A percentile compares a stretch with the other conserved stretches of the same genome.
Conservation (phyloP, 2,888 invertebrate genomes). For the Meteorus cinctellus region DNA sequence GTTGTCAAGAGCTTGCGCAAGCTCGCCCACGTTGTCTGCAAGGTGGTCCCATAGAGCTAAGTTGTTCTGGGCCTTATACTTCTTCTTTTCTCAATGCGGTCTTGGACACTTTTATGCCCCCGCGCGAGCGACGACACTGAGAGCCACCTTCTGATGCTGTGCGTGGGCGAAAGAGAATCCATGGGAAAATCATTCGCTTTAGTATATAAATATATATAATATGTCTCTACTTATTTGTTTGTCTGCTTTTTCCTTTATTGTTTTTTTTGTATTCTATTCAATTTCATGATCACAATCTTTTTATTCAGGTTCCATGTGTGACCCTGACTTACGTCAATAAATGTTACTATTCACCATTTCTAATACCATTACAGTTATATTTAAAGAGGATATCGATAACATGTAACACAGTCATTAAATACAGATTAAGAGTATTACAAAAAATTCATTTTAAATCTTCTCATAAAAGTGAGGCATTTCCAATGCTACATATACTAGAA, state of each 20-base stretch:
- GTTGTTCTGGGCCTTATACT: conserved; percentile 60
- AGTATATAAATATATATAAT: conserved; percentile 8
- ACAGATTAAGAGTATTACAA: neutral
- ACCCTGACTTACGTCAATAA: conserved; percentile 5
- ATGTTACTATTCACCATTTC: neutral
- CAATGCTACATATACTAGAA: neutral
- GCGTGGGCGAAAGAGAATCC: conserved; percentile 44
- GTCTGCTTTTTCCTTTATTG: neutral
- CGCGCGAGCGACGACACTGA: conserved; percentile 64
- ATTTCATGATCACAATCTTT: neutral
- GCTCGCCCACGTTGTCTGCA: conserved; percentile 68
- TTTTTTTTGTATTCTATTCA: neutral
- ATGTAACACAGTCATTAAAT: neutral
- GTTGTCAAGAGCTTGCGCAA: conserved; percentile 61
- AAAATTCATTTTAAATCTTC: neutral
- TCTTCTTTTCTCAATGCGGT: conserved; percentile 37
- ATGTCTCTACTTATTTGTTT: neutral
- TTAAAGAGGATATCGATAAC: neutral
- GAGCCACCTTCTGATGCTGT: conserved; percentile 10
- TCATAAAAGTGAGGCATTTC: neutral
- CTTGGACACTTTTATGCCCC: conserved; percentile 69
- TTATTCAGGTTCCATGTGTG: conserved; percentile 16
- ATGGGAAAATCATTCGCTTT: conserved; percentile 41
- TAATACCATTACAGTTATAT: neutral
- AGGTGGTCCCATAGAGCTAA: conserved; percentile 68